These are phyloP conservation scores for Chionis minor DNA, from an alignment of 2,113 vertebrate species.

Conservation along the genomic window DNA sequence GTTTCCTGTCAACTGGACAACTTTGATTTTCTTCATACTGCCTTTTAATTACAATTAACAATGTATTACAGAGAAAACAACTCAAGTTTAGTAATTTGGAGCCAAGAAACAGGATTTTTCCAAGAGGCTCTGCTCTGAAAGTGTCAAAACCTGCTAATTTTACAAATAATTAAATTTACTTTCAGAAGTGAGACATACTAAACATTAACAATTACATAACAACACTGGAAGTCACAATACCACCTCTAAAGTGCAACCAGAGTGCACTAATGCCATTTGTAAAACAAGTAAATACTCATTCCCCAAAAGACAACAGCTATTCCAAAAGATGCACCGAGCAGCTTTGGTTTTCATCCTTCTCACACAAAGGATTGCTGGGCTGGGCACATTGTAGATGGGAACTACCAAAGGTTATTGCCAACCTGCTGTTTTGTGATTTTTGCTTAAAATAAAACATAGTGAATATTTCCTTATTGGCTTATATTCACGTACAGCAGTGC, in stretches of 20 bases:
- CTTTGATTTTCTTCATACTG: neutral
- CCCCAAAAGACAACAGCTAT: neutral
- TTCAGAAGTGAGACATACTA: neutral
- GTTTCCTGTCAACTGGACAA: neutral
- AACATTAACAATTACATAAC: neutral
- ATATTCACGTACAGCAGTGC: neutral
- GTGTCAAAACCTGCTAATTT: neutral
- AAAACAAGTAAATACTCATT: neutral
- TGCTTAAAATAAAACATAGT: neutral
- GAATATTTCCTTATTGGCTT: neutral
- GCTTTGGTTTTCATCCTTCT: neutral
- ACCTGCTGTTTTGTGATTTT: neutral
- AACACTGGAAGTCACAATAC: neutral
- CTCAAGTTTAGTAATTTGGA: neutral
- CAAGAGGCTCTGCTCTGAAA: neutral
- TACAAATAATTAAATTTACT: neutral
- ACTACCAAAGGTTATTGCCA: neutral
- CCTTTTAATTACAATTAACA: neutral
- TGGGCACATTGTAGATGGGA: neutral
- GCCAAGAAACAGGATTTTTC: neutral
- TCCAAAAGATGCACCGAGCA: neutral
- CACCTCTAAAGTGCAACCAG: neutral
- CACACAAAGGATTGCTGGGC: neutral
- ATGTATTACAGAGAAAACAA: neutral
- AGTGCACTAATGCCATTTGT: neutral